Conservation (phyloP, 2,888 invertebrate species). For the Heliconius hortense region DNA sequence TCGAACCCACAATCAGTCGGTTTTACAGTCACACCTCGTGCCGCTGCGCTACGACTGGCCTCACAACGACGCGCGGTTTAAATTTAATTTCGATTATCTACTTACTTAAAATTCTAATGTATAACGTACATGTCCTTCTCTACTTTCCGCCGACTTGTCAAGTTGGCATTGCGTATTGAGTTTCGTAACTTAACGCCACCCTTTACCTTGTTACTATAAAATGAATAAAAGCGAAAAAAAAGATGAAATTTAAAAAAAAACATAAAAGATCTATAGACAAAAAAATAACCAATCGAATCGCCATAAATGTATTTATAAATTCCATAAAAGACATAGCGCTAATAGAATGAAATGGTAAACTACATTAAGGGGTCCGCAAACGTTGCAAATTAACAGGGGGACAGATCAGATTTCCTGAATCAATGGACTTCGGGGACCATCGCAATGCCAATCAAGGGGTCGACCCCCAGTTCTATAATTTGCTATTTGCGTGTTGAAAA, state of each 20-base stretch:
- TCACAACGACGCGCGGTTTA: too few species aligned
- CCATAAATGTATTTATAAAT: constrained; percentile 8
- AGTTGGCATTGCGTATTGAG: too few species aligned
- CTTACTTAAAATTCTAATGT: too few species aligned
- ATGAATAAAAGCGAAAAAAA: too few species aligned
- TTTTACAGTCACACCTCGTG: too few species aligned
- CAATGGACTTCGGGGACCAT: constrained; percentile 69
- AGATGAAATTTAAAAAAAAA: neutral
- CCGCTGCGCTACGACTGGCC: too few species aligned
- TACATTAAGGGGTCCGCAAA: constrained; percentile 57
- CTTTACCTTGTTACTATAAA: neutral
- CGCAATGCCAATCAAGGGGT: constrained; percentile 75
- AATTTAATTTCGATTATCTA: too few species aligned
- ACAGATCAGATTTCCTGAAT: constrained; percentile 77
- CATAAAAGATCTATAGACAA: too few species aligned
- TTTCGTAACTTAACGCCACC: neutral
- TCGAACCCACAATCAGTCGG: too few species aligned
- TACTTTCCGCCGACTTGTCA: too few species aligned
- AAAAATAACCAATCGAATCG: constrained; percentile 5
- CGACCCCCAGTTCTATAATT: constrained; percentile 41
- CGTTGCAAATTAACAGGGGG: constrained; percentile 69
- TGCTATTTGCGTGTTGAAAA: constrained; percentile 44
- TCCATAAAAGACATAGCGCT: constrained; percentile 42
- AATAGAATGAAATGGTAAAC: constrained; percentile 64
- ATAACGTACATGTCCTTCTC: too few species aligned